Percentiles rank a stretch among this genome's conserved stretches.
phyloP scores from a whole-genome alignment of 2,113 vertebrate genomes.

The Bothrops jararaca region DNA sequence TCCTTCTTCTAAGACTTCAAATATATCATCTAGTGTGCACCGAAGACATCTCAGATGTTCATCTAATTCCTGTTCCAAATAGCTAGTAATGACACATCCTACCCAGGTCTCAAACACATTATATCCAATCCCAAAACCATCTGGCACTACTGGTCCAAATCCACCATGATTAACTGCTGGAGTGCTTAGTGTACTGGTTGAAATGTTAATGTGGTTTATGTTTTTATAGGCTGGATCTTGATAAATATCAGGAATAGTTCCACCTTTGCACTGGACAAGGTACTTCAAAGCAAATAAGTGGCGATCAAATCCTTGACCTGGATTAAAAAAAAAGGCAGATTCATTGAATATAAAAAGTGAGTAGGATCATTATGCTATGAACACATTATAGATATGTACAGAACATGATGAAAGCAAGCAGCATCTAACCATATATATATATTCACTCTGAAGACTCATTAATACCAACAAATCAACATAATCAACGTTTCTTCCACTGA shows the following conservation, averaged over 20 bases:
- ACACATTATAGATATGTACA: not conserved
- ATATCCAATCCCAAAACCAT: conserved; percentile 33
- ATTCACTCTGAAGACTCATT: not conserved
- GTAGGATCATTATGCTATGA: not conserved
- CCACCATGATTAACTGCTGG: conserved; percentile 18
- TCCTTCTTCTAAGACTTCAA: conserved; percentile 10
- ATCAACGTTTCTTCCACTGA: not conserved
- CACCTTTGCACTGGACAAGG: conserved; percentile 5
- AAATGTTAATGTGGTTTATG: conserved; percentile 20
- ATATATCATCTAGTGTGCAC: conserved; percentile 5
- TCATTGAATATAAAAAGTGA: not conserved
- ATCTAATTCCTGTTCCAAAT: not conserved
- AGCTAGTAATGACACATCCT: conserved; percentile 1
- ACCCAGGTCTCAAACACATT: not conserved
- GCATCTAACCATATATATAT: not conserved
- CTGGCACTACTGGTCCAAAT: conserved; percentile 1
- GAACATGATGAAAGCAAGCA: not conserved
- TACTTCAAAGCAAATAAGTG: conserved; percentile 22
- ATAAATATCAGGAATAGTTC: conserved; percentile 14
- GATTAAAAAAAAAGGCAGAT: not conserved
- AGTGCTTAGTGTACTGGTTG: conserved; percentile 13
- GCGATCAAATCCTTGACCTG: conserved; percentile 22
- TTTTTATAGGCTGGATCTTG: conserved; percentile 1
- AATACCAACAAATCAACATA: not conserved
- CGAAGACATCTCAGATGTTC: conserved; percentile 1